phyloP scores from a whole-genome alignment of 2,113 vertebrate species.

The Himantopus leucocephalus region DNA sequence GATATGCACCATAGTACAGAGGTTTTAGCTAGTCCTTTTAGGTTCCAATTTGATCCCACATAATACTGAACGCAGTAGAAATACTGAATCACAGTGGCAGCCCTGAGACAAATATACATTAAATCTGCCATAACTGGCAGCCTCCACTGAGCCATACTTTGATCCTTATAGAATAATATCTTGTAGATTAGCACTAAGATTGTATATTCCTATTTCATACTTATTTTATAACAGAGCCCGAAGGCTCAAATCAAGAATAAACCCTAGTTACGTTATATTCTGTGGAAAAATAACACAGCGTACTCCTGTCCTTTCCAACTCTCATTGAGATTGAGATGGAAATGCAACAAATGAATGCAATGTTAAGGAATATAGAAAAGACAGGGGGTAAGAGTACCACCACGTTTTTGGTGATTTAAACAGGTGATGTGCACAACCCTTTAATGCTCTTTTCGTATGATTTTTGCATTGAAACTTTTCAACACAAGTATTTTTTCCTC shows the following conservation, averaged over 20 bases:
- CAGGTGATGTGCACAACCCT: background rate
- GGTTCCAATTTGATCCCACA: background rate
- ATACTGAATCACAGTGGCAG: background rate
- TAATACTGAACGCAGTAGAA: background rate
- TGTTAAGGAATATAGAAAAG: background rate
- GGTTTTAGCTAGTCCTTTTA: background rate
- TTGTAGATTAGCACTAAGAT: background rate
- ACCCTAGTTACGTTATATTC: background rate
- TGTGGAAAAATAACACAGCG: background rate
- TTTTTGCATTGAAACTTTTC: background rate
- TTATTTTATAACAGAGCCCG: background rate
- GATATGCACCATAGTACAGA: background rate
- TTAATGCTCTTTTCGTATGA: rapidly evolving
- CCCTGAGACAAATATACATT: background rate
- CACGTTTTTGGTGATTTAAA: background rate
- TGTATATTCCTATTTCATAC: background rate
- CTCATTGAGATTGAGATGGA: background rate
- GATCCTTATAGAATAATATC: background rate
- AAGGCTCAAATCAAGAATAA: background rate
- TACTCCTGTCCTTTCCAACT: background rate
- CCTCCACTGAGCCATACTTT: background rate
- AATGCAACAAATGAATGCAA: background rate
- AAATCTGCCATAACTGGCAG: background rate
- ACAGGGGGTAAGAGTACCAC: background rate
- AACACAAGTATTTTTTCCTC: background rate